These are phyloP conservation scores for Tenebrosternarchus preto DNA, from an alignment of 2,113 vertebrate species.

Conservation along the genomic window DNA sequence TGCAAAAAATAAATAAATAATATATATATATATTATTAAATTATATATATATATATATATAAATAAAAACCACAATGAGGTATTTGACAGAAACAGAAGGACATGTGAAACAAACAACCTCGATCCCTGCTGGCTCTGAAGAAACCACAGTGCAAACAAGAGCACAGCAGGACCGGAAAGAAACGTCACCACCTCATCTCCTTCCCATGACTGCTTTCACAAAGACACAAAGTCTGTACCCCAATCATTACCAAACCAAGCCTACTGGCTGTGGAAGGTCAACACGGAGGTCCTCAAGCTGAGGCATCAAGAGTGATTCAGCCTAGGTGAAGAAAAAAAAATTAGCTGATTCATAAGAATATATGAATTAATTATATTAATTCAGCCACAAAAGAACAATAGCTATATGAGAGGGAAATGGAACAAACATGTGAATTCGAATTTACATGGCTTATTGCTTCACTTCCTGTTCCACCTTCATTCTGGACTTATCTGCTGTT, in stretches of 20 bases:
- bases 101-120: conserved; percentile 1
- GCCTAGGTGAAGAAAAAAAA: no score
- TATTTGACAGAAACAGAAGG: neutral
- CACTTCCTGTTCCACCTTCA: conserved; percentile 5
- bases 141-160: conserved; percentile 5
- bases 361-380: no score
- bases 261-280: neutral
- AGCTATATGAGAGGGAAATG: neutral
- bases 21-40: no score
- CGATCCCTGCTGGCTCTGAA: neutral
- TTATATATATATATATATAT: no score
- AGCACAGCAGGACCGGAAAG: neutral
- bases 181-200: neutral
- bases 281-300: neutral
- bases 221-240: neutral
- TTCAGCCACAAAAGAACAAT: no score
- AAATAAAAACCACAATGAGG: no score
- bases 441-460: neutral
- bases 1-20: neutral
- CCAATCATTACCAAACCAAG: neutral
- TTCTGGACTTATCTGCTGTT: no score
- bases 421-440: neutral
- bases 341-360: no score
- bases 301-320: neutral
- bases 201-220: neutral